Evolutionary conservation across 2,113 vertebrate species (phyloP).

Genomic region (Pterocles orientalis): DNA sequence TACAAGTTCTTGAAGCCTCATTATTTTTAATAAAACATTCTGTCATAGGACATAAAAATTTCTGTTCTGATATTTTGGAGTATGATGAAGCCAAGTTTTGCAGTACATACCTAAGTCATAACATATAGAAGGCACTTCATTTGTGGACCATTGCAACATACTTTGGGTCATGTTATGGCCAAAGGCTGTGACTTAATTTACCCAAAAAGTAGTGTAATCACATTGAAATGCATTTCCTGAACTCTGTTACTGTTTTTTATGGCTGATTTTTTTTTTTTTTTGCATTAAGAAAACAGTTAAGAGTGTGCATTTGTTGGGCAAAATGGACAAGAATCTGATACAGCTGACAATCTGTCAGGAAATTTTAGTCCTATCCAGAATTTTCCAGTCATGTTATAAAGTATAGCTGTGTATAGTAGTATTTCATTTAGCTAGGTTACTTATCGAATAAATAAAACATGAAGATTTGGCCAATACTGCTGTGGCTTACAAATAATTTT

Average conservation of each 20-base stretch:
- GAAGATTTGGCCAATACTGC: neutral
- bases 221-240: neutral
- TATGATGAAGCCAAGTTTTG: neutral
- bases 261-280: neutral
- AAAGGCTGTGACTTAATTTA: neutral
- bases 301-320: neutral
- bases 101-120: neutral
- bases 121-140: neutral
- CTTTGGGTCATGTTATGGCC: neutral
- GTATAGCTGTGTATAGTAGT: neutral
- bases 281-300: neutral
- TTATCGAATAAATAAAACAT: neutral
- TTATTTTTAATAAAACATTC: constrained; percentile 44
- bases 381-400: neutral
- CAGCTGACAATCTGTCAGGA: neutral
- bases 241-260: neutral
- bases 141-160: neutral
- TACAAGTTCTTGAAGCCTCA: neutral
- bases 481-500: neutral
- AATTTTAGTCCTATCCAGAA: neutral
- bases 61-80: neutral
- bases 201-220: neutral
- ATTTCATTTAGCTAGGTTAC: neutral
- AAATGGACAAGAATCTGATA: neutral
- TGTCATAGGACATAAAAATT: neutral